These are phyloP conservation scores for Hypanus sabinus DNA, from an alignment of 2,113 vertebrate species.

Conservation along the genomic window DNA sequence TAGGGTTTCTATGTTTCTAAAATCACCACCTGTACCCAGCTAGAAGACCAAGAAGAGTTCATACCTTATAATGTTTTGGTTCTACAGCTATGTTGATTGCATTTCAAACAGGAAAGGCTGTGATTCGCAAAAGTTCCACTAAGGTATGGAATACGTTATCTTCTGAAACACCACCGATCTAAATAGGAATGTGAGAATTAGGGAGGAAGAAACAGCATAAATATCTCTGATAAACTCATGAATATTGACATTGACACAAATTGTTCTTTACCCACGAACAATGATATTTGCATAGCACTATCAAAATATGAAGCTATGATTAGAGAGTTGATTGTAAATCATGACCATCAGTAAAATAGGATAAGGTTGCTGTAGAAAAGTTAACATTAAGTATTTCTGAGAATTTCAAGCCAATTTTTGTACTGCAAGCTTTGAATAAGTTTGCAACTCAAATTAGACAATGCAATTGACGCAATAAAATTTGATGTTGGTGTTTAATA, in stretches of 20 bases:
- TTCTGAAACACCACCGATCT: background rate
- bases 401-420: background rate
- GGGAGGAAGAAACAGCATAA: too few relatives aligned
- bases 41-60: too few relatives aligned
- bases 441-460: background rate
- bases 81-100: background rate
- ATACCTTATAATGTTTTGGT: background rate
- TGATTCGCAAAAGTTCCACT: background rate
- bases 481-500: background rate
- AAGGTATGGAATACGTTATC: background rate
- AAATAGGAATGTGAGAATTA: background rate
- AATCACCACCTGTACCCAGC: too few relatives aligned
- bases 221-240: background rate
- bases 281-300: background rate
- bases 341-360: background rate
- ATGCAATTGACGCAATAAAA: background rate
- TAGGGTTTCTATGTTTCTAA: too few relatives aligned
- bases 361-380: background rate
- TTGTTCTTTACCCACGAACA: background rate
- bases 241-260: background rate
- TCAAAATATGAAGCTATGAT: background rate
- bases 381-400: background rate
- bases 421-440: background rate
- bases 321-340: background rate
- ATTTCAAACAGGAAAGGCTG: background rate